These are phyloP conservation scores for Trileptium ribeirensis DNA, from an alignment of 2,888 invertebrate genomes.

Conservation along the genomic window DNA sequence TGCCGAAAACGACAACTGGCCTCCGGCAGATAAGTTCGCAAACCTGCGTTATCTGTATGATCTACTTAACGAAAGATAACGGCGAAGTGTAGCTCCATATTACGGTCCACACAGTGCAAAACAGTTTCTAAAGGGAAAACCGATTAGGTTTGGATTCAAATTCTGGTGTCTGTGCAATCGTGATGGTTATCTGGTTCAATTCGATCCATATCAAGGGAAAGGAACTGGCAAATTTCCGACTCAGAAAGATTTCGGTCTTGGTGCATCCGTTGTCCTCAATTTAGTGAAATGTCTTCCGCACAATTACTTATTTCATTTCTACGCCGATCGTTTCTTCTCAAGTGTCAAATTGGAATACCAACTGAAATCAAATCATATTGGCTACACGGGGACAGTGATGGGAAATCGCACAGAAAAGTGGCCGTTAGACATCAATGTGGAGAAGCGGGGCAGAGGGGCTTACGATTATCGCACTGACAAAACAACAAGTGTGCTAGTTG, in stretches of 20 bases:
- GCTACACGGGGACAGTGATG: constrained; percentile 39
- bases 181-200: constrained; percentile 46
- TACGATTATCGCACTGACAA: neutral
- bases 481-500: neutral
- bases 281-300: constrained; percentile 29
- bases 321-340: constrained; percentile 43
- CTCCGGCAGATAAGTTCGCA: constrained; percentile 40
- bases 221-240: no score
- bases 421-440: neutral
- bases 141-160: constrained; percentile 47
- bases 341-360: constrained; percentile 36
- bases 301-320: constrained; percentile 37
- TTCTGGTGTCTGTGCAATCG: constrained; percentile 44
- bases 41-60: constrained; percentile 40
- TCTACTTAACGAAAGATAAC: constrained; percentile 36
- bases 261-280: constrained; percentile 32
- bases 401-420: neutral
- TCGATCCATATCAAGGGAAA: constrained; percentile 43
- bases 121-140: constrained; percentile 46
- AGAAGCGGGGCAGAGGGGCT: neutral
- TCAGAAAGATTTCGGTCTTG: no score
- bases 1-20: constrained; percentile 34
- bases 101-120: constrained; percentile 47
- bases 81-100: constrained; percentile 44
- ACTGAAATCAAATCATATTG: constrained; percentile 32